Base-by-base conservation (phyloP, 1,140 invertebrate species). In the Proctacanthus coquilletti region DNA sequence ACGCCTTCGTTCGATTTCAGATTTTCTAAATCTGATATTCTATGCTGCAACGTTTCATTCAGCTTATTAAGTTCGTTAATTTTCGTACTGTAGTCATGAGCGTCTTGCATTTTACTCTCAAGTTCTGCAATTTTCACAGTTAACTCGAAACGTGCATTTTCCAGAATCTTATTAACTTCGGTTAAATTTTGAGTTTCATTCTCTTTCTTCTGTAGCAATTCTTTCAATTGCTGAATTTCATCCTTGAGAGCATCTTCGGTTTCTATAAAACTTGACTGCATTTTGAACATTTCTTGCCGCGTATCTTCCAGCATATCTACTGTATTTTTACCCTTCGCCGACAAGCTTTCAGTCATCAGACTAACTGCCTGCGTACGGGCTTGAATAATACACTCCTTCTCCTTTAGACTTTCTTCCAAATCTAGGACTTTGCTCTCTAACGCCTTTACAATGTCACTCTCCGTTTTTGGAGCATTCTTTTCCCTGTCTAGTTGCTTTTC, bases 381-480 rank as follows among this genome's bases (percentile, higher is more conserved):
- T 57, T 82, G 74, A 50, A 88, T 84, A 30, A 91, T 79, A 49
- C 78, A 76, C 56, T 87, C 82, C 57, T 88, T 88, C 52, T 88
- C 84, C 50, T 76, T 77, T 14, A 86, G 65, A 60, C 76, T 80
- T 60, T 87, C 84, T 63, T 77, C 73, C 37, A 81, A 63, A 60
- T 80, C 77, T 21, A 80, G 49, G 34, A 80, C 66, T 42, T 63
- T 68, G 8, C 66, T 70, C 52, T 83, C 75, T 43, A 80, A 53
- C 53, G 74, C 70, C 42, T 65, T 56, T 39, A 76, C 66, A n/a
- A n/a, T n/a, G n/a, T 55, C 68, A 72, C 46, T 53, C 59, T 63
- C n/a, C 68, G 45, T 38, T 68, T 63, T 2, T 48, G 40, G 25
- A 70, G 42, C 42, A 42, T 52, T 51, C 32, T 48, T 45, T 40